A percentile compares a stretch with the other conserved stretches of the same genome.
These are phyloP conservation scores for Scaptomyza parva DNA, from an alignment of 2,888 invertebrate species.

Conservation along the genomic window DNA sequence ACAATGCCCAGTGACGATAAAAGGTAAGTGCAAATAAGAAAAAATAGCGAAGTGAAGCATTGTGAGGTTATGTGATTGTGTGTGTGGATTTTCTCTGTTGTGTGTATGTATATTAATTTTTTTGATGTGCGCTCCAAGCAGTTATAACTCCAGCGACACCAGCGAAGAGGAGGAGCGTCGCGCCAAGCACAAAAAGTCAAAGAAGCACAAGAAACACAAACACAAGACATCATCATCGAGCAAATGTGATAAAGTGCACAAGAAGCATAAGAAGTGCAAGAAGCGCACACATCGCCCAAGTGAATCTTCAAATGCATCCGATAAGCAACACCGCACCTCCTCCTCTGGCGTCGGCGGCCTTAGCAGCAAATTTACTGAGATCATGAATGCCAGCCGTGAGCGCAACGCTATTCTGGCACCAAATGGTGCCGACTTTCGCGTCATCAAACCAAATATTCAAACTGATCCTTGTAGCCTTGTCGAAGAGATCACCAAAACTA, in stretches of 20 bases:
- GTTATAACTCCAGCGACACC: slow-evolving; percentile 78
- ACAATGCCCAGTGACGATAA: slow-evolving; percentile 58
- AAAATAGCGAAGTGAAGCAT: slow-evolving; percentile 20
- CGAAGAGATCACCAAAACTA: slow-evolving; percentile 85
- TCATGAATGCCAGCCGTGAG: slow-evolving; percentile 81
- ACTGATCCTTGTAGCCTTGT: slow-evolving; percentile 86
- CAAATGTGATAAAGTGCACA: slow-evolving; percentile 84
- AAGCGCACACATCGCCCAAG: slow-evolving; percentile 86
- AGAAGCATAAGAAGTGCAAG: slow-evolving; percentile 86
- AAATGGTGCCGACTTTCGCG: slow-evolving; percentile 76
- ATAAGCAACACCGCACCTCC: slow-evolving; percentile 53
- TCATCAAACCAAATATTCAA: slow-evolving; percentile 80
- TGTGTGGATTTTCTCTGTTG: slow-evolving; percentile 21
- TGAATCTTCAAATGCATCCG: slow-evolving; percentile 78
- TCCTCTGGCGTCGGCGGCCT: slow-evolving; percentile 46
- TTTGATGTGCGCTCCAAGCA: slow-evolving; percentile 40
- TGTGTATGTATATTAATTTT: slow-evolving; percentile 45
- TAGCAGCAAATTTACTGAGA: slow-evolving; percentile 83
- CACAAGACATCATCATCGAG: slow-evolving; percentile 83
- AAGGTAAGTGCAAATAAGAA: slow-evolving; percentile 34
- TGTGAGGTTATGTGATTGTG: slow-evolving; percentile 53
- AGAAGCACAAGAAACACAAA: slow-evolving; percentile 90
- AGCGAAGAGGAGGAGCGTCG: slow-evolving; percentile 75
- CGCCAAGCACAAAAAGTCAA: slow-evolving; percentile 85
- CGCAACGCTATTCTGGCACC: slow-evolving; percentile 67